These are phyloP conservation scores for Lucilia sericata DNA, from an alignment of 1,140 invertebrate species.

Conservation along the genomic window DNA sequence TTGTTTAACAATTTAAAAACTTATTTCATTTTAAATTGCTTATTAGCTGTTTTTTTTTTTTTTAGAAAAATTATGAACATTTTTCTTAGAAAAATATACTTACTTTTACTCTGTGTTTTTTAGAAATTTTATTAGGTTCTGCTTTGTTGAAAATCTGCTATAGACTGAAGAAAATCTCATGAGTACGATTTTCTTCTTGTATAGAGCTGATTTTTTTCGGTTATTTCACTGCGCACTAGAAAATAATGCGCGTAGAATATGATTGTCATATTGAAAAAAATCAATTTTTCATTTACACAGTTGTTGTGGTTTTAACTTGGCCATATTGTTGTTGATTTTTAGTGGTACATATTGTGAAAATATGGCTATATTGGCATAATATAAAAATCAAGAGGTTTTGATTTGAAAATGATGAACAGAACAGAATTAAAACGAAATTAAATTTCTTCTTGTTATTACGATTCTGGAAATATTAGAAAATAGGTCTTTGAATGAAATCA, in stretches of 20 bases:
- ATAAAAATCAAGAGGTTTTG: too few relatives aligned
- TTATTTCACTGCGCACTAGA: conserved; percentile 7
- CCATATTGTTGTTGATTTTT: not conserved
- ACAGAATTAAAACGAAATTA: too few relatives aligned
- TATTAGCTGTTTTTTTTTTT: not conserved
- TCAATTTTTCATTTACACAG: not conserved
- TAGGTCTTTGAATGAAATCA: too few relatives aligned
- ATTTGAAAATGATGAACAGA: too few relatives aligned
- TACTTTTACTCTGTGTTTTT: not conserved
- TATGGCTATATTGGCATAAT: too few relatives aligned
- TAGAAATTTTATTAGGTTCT: not conserved
- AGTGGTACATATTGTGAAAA: too few relatives aligned
- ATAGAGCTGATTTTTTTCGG: not conserved
- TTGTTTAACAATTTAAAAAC: not conserved
- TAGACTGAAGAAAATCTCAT: conserved; percentile 16
- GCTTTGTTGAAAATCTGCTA: conserved; percentile 6
- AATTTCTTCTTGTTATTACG: too few relatives aligned
- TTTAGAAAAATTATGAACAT: not conserved
- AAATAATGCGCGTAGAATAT: conserved; percentile 26
- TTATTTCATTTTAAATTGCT: not conserved
- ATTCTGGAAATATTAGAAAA: too few relatives aligned
- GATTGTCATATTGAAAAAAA: conserved; percentile 23
- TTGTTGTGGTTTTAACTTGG: not conserved
- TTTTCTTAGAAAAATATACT: not conserved
- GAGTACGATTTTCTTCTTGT: not conserved